Percentiles rank a stretch among this genome's conserved stretches.
Evolutionary conservation across 2,888 invertebrate genomes (phyloP).

Genomic region (Brachynemurus nebulosus): DNA sequence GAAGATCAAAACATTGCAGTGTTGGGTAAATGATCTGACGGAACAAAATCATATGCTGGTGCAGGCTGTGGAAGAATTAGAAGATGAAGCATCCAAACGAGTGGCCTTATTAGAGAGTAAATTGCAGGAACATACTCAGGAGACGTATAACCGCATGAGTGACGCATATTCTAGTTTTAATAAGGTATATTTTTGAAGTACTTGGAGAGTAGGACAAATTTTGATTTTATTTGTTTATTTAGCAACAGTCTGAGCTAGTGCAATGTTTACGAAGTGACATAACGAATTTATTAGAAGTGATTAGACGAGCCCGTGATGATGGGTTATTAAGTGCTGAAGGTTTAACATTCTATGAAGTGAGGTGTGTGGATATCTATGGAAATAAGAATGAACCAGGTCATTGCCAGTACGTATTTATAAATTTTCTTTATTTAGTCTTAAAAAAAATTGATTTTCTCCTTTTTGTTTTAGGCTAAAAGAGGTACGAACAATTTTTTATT

Average conservation of each 20-base stretch:
- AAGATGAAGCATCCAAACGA: conserved; percentile 45
- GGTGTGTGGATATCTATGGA: conserved; percentile 23
- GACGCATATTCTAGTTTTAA: background rate
- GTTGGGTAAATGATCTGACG: conserved; percentile 52
- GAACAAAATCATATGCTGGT: conserved; percentile 55
- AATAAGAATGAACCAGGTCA: background rate
- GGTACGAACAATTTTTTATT: no score
- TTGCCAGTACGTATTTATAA: background rate
- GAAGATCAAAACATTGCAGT: conserved; percentile 45
- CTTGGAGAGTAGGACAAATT: background rate
- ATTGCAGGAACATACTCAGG: conserved; percentile 26
- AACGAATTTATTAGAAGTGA: conserved; percentile 31
- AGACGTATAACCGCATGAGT: conserved; percentile 2
- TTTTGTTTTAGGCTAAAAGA: no score
- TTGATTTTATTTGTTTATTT: background rate
- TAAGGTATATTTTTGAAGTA: background rate
- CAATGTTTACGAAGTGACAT: conserved; percentile 28
- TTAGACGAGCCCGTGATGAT: conserved; percentile 31
- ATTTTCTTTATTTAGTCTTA: no score
- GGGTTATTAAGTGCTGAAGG: conserved; percentile 30
- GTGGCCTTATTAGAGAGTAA: conserved; percentile 40
- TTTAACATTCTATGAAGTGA: conserved; percentile 32
- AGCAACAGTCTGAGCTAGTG: conserved; percentile 1
- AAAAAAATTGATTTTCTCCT: no score
- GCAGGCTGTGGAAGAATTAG: conserved; percentile 50